Conservation (phyloP, 23 tunicate genomes). For the Phallusia fumigata region DNA sequence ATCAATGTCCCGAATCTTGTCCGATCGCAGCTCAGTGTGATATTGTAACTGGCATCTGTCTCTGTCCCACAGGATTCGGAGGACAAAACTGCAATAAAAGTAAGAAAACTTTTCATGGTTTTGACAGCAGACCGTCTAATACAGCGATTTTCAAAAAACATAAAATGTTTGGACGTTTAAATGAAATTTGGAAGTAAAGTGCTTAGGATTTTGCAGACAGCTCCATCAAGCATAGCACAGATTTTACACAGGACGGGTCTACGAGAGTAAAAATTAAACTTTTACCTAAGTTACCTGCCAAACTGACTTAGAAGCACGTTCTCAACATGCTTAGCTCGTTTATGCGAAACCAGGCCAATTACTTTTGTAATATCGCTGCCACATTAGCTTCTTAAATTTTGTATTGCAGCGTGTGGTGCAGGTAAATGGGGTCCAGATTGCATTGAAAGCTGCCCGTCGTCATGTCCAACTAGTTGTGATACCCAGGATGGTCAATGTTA, state of each 20-base stretch:
- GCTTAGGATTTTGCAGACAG: too few species aligned
- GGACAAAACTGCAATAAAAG: slow-evolving; percentile 44
- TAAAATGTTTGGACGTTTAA: too few species aligned
- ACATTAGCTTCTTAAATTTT: not conserved
- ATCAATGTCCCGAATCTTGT: slow-evolving; percentile 34
- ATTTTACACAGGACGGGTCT: too few species aligned
- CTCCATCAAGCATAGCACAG: too few species aligned
- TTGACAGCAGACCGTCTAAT: not conserved
- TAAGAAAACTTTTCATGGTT: slow-evolving; percentile 9
- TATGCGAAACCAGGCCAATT: too few species aligned
- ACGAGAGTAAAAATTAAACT: not conserved
- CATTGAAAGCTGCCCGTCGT: slow-evolving; percentile 16
- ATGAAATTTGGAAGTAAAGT: too few species aligned
- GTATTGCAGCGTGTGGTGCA: slow-evolving; percentile 12
- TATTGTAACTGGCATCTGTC: slow-evolving; percentile 32
- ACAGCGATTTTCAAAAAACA: not conserved
- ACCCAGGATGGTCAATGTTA: slow-evolving; percentile 37
- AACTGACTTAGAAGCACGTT: too few species aligned
- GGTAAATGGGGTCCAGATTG: slow-evolving; percentile 56
- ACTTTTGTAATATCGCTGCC: too few species aligned
- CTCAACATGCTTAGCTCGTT: too few species aligned
- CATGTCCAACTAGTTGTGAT: slow-evolving; percentile 27
- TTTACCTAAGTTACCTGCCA: too few species aligned
- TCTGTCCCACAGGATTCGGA: slow-evolving; percentile 30
- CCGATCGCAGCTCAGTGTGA: slow-evolving; percentile 35